Conservation (phyloP, 2,888 invertebrate genomes). For the Furcula furcula region DNA sequence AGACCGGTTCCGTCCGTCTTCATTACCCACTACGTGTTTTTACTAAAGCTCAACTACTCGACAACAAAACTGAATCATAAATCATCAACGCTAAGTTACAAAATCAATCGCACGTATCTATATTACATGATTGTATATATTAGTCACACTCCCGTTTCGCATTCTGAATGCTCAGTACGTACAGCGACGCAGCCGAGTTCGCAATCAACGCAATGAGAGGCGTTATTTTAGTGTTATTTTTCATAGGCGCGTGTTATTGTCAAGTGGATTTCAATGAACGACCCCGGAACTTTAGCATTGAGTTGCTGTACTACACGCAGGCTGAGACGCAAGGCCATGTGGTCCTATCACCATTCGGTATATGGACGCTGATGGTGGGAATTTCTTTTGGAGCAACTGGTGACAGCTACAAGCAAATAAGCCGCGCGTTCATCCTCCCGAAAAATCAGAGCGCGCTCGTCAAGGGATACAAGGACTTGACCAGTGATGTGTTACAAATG, state of each 20-base stretch:
- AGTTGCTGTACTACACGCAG: constrained; percentile 63
- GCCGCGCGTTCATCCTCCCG: constrained; percentile 60
- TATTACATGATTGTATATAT: constrained; percentile 39
- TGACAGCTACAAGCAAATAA: constrained; percentile 54
- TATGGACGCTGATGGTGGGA: constrained; percentile 75
- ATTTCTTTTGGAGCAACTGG: constrained; percentile 65
- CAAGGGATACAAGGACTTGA: constrained; percentile 54
- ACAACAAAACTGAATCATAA: neutral
- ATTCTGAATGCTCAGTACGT: constrained; percentile 53
- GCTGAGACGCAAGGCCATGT: constrained; percentile 61
- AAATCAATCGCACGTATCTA: constrained; percentile 8
- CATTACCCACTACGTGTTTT: constrained; percentile 2
- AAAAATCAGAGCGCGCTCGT: constrained; percentile 41
- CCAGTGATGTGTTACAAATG: constrained; percentile 47
- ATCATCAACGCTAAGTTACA: constrained; percentile 1
- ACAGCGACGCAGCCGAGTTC: constrained; percentile 41
- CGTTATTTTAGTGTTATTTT: constrained; percentile 41
- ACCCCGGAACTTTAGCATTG: constrained; percentile 69
- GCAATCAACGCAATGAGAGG: constrained; percentile 61
- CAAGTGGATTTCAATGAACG: constrained; percentile 60
- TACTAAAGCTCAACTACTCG: neutral
- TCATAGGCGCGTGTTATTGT: constrained; percentile 50
- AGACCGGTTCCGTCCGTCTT: constrained; percentile 18
- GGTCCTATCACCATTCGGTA: constrained; percentile 73
- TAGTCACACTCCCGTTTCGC: constrained; percentile 49